Conservation (phyloP, 2,797 vertebrate genomes). For the Phalloptychus januarius region DNA sequence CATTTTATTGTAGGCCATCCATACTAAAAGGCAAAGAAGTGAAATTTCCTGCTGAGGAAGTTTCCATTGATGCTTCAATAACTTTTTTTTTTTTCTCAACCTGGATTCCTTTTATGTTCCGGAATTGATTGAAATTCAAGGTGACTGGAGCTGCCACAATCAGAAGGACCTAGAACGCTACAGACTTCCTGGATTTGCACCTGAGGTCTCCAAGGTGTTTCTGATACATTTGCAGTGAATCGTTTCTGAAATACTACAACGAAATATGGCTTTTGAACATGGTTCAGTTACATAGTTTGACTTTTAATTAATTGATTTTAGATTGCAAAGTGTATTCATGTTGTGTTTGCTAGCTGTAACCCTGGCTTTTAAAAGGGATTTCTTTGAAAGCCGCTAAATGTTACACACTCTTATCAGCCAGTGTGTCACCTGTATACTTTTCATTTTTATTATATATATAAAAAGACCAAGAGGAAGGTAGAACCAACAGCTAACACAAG, state of each 20-base stretch:
- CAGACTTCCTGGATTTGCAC: slow-evolving; percentile 14
- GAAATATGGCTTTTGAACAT: background rate
- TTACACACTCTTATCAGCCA: slow-evolving; percentile 70
- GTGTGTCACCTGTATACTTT: slow-evolving; percentile 49
- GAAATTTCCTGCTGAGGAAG: background rate
- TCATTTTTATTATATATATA: slow-evolving; percentile 30
- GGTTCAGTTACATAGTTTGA: background rate
- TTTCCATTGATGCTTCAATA: slow-evolving; percentile 19
- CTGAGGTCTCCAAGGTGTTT: slow-evolving; percentile 18
- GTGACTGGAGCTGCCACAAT: slow-evolving; percentile 7
- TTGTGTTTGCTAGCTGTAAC: slow-evolving; percentile 39
- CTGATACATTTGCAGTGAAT: slow-evolving; percentile 2
- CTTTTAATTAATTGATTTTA: slow-evolving; percentile 1
- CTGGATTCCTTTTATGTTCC: slow-evolving; percentile 1
- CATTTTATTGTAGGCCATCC: background rate
- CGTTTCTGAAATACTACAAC: slow-evolving; percentile 7
- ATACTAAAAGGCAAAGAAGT: slow-evolving; percentile 1
- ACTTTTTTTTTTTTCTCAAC: background rate
- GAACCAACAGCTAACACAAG: slow-evolving; percentile 46
- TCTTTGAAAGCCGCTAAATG: slow-evolving; percentile 85
- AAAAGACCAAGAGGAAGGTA: slow-evolving; percentile 26
- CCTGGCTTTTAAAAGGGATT: slow-evolving; percentile 75
- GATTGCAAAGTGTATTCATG: slow-evolving; percentile 18
- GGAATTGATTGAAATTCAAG: slow-evolving; percentile 28
- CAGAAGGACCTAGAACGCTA: slow-evolving; percentile 9